phyloP scores from a whole-genome alignment of 2,888 invertebrate species.

The Thysanoteuthis rhombus region DNA sequence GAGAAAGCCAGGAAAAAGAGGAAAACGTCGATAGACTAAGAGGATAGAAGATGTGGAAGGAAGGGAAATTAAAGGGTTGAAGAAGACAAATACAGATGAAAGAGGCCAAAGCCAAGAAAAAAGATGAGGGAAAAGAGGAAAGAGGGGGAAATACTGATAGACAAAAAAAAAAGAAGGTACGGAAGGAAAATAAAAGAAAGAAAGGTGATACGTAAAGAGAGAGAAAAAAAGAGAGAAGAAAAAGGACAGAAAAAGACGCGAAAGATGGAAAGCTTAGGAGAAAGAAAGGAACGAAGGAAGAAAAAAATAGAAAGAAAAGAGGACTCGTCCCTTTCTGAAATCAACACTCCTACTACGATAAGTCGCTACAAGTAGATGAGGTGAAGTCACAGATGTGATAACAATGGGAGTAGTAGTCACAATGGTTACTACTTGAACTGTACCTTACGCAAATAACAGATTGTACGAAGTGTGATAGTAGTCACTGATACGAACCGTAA shows the following conservation, averaged over 20 bases:
- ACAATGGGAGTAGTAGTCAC: not conserved
- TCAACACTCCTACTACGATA: not conserved
- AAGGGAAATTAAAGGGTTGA: not conserved
- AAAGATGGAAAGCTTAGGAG: not conserved
- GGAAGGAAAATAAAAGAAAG: not conserved
- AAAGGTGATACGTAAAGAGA: not conserved
- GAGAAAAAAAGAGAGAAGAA: not conserved
- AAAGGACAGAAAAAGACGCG: not conserved
- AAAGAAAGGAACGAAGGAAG: not conserved
- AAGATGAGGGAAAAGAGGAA: not conserved
- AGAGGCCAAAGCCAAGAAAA: not conserved
- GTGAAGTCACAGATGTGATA: not conserved
- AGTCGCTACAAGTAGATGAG: not conserved
- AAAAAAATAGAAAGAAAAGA: not conserved
- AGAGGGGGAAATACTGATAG: not conserved
- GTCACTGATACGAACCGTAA: not conserved
- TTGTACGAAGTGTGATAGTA: not conserved
- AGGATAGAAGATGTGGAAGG: not conserved
- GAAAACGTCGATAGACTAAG: not conserved
- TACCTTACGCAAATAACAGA: not conserved
- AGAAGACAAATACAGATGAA: not conserved
- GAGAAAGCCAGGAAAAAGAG: not conserved
- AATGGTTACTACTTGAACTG: not conserved
- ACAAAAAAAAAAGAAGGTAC: not conserved
- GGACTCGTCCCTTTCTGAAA: not conserved